Conservation (phyloP, 2,888 invertebrate genomes). For the Nasonia oneida region DNA sequence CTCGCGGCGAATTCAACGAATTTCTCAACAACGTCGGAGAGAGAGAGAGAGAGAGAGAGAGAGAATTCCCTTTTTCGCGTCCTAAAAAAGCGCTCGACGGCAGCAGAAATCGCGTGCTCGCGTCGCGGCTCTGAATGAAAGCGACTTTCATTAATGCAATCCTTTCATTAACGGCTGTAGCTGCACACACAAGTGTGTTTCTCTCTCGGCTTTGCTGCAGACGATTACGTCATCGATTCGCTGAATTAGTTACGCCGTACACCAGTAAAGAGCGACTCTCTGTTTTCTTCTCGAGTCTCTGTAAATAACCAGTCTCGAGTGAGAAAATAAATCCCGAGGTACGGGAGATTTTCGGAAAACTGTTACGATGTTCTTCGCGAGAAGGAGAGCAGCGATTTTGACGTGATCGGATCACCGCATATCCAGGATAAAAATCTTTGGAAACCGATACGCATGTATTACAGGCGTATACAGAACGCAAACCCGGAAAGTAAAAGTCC, state of each 20-base stretch:
- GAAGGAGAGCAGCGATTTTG: neutral
- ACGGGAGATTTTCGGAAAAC: neutral
- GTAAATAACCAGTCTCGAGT: slow-evolving; percentile 34
- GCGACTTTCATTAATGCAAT: slow-evolving; percentile 50
- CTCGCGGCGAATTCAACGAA: slow-evolving; percentile 8
- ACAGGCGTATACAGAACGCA: neutral
- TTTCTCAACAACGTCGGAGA: neutral
- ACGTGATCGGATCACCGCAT: neutral
- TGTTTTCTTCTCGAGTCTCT: neutral
- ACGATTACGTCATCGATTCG: slow-evolving; percentile 43
- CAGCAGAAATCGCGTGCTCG: slow-evolving; percentile 8
- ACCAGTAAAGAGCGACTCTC: neutral
- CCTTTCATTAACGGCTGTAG: slow-evolving; percentile 49
- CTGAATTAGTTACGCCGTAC: slow-evolving; percentile 8
- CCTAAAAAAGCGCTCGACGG: neutral
- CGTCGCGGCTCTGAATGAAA: slow-evolving; percentile 27
- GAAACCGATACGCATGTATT: neutral
- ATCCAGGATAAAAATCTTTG: too few relatives aligned
- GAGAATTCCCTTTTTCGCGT: slow-evolving; percentile 16
- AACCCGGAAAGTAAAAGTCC: neutral
- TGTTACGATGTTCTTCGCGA: too few relatives aligned
- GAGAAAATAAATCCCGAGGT: neutral
- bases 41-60: neutral
- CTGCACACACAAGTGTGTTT: neutral
- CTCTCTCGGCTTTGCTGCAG: neutral